Percentiles rank a stretch among this genome's conserved stretches.
These are phyloP conservation scores for Capromys pilorides DNA, from an alignment of 2,797 vertebrate species.

Conservation along the genomic window DNA sequence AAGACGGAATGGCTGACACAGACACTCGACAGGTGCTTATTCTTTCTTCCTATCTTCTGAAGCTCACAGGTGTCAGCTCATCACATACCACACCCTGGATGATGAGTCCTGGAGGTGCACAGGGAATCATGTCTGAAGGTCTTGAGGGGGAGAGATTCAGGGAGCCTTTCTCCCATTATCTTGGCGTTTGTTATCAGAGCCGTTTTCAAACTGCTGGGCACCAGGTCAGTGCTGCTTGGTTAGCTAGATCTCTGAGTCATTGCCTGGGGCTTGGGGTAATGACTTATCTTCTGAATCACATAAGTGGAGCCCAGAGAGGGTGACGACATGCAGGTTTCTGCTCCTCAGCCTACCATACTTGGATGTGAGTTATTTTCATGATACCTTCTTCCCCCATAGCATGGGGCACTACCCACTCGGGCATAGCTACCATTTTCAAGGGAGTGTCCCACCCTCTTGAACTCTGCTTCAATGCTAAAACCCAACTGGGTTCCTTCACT, in stretches of 20 bases:
- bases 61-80: accelerated
- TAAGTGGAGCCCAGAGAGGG: neutral
- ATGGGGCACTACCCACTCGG: neutral
- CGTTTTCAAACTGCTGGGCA: neutral
- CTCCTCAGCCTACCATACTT: neutral
- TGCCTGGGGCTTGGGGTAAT: neutral
- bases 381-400: neutral
- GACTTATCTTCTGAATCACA: neutral
- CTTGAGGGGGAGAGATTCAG: neutral
- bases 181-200: neutral
- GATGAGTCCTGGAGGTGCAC: neutral
- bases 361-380: neutral
- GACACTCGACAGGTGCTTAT: neutral
- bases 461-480: neutral
- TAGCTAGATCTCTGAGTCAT: neutral
- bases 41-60: neutral
- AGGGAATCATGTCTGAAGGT: neutral
- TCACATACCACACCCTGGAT: neutral
- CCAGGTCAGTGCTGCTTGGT: neutral
- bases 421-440: neutral
- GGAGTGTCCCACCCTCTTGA: neutral
- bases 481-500: neutral
- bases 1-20: accelerated
- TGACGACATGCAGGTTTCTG: neutral
- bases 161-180: neutral